These are phyloP conservation scores for Todiramphus chloris DNA, from an alignment of 2,113 vertebrate genomes.

Conservation along the genomic window DNA sequence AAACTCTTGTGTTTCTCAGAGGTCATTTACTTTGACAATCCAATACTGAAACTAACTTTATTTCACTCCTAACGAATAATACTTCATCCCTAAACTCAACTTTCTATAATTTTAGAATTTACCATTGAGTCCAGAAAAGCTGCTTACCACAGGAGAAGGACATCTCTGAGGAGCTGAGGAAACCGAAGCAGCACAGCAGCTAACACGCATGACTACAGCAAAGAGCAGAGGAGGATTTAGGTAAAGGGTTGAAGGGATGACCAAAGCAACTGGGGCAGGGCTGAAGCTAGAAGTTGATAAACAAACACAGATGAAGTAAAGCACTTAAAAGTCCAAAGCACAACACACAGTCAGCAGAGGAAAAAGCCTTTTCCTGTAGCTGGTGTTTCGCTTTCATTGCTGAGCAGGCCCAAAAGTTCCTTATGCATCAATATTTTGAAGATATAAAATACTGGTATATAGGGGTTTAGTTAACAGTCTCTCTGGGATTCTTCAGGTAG, in stretches of 20 bases:
- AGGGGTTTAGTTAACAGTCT: not conserved
- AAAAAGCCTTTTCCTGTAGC: not conserved
- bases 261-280: not conserved
- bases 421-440: not conserved
- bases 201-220: accelerated
- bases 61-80: not conserved
- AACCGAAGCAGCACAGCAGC: not conserved
- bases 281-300: not conserved
- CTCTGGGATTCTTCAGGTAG: not conserved
- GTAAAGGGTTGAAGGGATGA: not conserved
- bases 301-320: not conserved
- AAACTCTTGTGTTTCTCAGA: not conserved
- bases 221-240: not conserved
- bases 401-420: not conserved
- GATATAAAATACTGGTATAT: not conserved
- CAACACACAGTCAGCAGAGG: not conserved
- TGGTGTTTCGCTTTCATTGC: not conserved
- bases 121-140: not conserved
- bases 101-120: not conserved
- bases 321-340: not conserved
- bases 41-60: not conserved
- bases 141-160: not conserved
- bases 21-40: not conserved
- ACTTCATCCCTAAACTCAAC: not conserved
- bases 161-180: not conserved